Conservation (phyloP, 2,888 invertebrate species). For the Caenorhabditis doughertyi region DNA sequence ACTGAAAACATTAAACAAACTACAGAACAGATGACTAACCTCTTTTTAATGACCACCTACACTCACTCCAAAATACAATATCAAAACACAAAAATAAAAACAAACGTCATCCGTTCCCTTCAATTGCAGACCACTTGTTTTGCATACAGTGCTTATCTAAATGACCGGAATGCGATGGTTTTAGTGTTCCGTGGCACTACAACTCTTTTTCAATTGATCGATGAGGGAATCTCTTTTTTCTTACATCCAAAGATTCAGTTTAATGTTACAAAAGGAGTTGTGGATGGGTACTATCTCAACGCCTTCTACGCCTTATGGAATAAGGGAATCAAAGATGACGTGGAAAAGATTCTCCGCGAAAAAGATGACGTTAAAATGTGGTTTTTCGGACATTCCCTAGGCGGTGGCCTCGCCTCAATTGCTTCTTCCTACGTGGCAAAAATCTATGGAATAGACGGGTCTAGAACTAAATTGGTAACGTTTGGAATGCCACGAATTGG, state of each 20-base stretch:
- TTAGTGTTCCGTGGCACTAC: constrained; percentile 55
- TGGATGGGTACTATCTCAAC: constrained; percentile 56
- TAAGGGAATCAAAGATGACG: constrained; percentile 37
- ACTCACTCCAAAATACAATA: neutral
- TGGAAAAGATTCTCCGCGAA: constrained; percentile 23
- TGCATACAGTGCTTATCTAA: constrained; percentile 50
- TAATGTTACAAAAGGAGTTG: constrained; percentile 47
- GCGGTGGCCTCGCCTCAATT: constrained; percentile 78
- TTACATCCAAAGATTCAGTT: constrained; percentile 45
- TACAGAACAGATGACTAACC: neutral
- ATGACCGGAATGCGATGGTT: constrained; percentile 44
- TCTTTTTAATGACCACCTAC: neutral
- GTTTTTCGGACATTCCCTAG: constrained; percentile 76
- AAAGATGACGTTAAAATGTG: constrained; percentile 26
- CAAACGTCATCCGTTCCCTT: neutral
- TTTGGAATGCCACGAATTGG: constrained; percentile 82
- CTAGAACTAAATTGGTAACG: constrained; percentile 68
- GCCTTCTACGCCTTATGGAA: constrained; percentile 51
- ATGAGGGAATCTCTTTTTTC: constrained; percentile 64
- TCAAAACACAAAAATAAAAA: neutral
- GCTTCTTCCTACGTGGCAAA: constrained; percentile 68
- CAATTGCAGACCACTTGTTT: constrained; percentile 62
- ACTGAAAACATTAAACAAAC: no score
- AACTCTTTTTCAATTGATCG: constrained; percentile 53
- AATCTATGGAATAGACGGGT: constrained; percentile 4